Base-by-base conservation (phyloP, 1,140 invertebrate species). In the Neodiprion lecontei region DNA sequence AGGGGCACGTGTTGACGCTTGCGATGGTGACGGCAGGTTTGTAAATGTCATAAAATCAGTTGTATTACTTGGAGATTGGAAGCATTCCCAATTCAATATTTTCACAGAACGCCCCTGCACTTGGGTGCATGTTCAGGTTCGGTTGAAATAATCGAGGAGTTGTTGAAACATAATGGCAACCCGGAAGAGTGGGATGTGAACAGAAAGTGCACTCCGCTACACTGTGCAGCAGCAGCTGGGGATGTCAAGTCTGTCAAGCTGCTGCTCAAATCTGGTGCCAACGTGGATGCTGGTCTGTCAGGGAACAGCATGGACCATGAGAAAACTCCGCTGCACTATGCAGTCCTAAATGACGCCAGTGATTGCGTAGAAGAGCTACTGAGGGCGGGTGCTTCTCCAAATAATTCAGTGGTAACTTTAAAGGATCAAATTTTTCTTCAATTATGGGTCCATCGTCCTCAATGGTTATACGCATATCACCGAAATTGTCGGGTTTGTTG, bases 281-380 rank as follows among this genome's bases (percentile, higher is more conserved):
- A 94, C 75, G 91, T 95, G 4, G 93, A 95, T 77, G 92, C 93
- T 9, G 94, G 94, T n/a, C 88, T 95, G 9, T 89, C 89, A 48
- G 90, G 91, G 17, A 89, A 89, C 69, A 85, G 81, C 72, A 78
- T 77, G 53, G 53, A 61, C 1, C 53, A 12, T 11, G 53, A 12
- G 11, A 80, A 81, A 75, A 92, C 91, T 21, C 92, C 94, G 1
- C 85, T 96, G 68, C 92, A 95, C 79, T 95, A 93, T 81, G 95
- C 94, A 3, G 94, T 95, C 23, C 87, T 94, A 72, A 93, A 91
- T 74, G 90, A 93, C 76, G 90, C 92, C 7, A 87, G 87, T 17
- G 91, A 94, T 73, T 95, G 94, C 77, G 93, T 94, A 0, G 90
- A 91, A 77, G 89, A 89, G 72, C 85, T 95, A 67, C 81, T 95